These are phyloP conservation scores for Zaprionus inermis DNA, from an alignment of 1,140 invertebrate species.

Conservation along the genomic window DNA sequence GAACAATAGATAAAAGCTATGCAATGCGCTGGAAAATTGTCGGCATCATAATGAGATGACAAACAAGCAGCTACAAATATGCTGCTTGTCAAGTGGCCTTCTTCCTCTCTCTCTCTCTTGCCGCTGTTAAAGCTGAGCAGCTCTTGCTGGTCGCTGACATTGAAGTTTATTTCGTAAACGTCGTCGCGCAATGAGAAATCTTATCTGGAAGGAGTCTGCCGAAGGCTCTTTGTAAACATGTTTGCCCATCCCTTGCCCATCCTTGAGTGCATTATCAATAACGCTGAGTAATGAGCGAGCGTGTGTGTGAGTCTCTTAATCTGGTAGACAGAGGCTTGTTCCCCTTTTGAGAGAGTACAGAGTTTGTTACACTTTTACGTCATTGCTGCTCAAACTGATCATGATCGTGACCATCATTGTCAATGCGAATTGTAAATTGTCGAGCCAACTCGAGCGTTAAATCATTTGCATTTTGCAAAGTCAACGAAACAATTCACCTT, in stretches of 20 bases:
- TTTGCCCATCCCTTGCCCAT: not conserved
- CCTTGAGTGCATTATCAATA: conserved; percentile 28
- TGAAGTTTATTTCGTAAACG: not conserved
- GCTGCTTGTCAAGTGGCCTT: conserved; percentile 15
- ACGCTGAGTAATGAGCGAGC: conserved; percentile 36
- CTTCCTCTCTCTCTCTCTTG: not conserved
- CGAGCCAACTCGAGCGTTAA: conserved; percentile 13
- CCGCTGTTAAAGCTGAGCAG: not conserved
- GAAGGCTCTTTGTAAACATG: conserved; percentile 14
- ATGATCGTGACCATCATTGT: conserved; percentile 11
- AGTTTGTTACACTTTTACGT: conserved; percentile 22
- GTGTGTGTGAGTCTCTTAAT: not conserved
- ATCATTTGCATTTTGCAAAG: conserved; percentile 29
- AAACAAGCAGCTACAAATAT: conserved; percentile 28
- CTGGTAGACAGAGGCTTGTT: not conserved
- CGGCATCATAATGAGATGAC: conserved; percentile 43
- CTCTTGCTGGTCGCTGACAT: conserved; percentile 14
- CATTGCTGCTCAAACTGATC: not conserved
- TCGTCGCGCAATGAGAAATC: conserved; percentile 31
- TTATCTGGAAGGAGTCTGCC: not conserved
- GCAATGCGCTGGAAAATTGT: conserved; percentile 27
- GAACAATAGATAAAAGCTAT: conserved; percentile 32
- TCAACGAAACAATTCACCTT: conserved; percentile 1
- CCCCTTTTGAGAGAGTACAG: not conserved
- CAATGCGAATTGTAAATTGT: conserved; percentile 19